Evolutionary conservation across 2,888 invertebrate species (phyloP).

Genomic region (Cerceris ruficornis): DNA sequence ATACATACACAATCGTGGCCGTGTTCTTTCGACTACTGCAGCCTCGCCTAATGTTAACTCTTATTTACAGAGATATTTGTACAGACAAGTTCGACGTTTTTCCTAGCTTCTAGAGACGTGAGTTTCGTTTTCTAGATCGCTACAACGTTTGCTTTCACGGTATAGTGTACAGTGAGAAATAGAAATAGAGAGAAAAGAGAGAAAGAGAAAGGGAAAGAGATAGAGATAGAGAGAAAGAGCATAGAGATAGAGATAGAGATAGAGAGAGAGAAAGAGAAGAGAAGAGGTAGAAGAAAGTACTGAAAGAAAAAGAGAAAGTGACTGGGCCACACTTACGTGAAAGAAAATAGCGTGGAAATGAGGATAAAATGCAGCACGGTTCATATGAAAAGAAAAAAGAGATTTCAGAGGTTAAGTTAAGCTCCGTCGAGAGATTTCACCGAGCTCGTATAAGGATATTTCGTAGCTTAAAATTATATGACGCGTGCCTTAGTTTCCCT

Average conservation of each 20-base stretch:
- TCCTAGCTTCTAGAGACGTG: slow-evolving; percentile 57
- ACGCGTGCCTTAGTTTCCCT: slow-evolving; percentile 26
- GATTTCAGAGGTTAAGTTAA: slow-evolving; percentile 77
- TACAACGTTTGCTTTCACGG: slow-evolving; percentile 56
- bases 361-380: slow-evolving; percentile 80
- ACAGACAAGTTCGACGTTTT: slow-evolving; percentile 44
- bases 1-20: slow-evolving; percentile 49
- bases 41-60: slow-evolving; percentile 49
- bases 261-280: slow-evolving; percentile 44
- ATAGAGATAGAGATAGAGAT: slow-evolving; percentile 44
- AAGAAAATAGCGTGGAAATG: slow-evolving; percentile 81
- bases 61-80: slow-evolving; percentile 62
- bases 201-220: slow-evolving; percentile 41
- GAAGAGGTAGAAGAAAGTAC: slow-evolving; percentile 42
- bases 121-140: slow-evolving; percentile 45
- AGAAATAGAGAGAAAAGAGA: slow-evolving; percentile 40
- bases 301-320: slow-evolving; percentile 65
- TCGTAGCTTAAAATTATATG: slow-evolving; percentile 62
- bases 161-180: slow-evolving; percentile 47
- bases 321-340: slow-evolving; percentile 79
- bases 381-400: slow-evolving; percentile 78
- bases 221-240: slow-evolving; percentile 51
- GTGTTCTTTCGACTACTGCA: slow-evolving; percentile 42
- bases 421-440: slow-evolving; percentile 50
- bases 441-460: slow-evolving; percentile 42